Base-by-base conservation (phyloP, 2,888 invertebrate species). In the Octodonta nipae region DNA sequence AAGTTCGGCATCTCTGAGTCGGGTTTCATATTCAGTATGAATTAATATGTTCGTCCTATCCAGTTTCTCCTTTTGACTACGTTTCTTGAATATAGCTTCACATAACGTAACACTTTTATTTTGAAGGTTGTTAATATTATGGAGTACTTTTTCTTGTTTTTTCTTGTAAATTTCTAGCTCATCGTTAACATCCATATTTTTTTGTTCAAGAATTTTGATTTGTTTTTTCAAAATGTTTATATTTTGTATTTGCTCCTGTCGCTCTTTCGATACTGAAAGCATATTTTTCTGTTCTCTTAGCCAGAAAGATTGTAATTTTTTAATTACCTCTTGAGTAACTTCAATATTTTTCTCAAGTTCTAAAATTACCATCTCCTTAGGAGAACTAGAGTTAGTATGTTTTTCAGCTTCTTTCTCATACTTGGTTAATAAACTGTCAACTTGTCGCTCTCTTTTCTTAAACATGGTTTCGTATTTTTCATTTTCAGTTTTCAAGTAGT, bases 211-310 rank as follows among this genome's bases (percentile, higher is more conserved):
- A 33, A 86, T 63, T 45, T 66, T 54, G 30, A 66, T 63, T 51
- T 73, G 82, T 63, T 83, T 84, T 38, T 70, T 70, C 7, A 80
- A 64, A 12, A 82, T 65, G 57, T 76, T 78, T 34, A 80, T 71
- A 42, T 81, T 77, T 17, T 72, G 67, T 6, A 80, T 58, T 52
- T 80, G 74, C 38, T 67, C 64, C 44, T 76, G 75, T 37, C 81
- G 67, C 43, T 81, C 76, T 36, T 77, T 67, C 0, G 79, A 72
- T 10, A 85, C 57, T 38, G 68, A 66, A 2, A 84, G 73, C 34
- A 81, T 71, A 51, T 77, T 74, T 1, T 75, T 75, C 56, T 86
- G 83, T 42, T 79, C 70, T 29, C 81, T 69, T 41, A 86, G 60
- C 86, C 86, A 86, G 55, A 75, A 73, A 44, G 74, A 70, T 56